Percentiles rank a stretch among this genome's conserved stretches.
phyloP scores from a whole-genome alignment of 2,797 vertebrate species.

The Diplodus sargus region DNA sequence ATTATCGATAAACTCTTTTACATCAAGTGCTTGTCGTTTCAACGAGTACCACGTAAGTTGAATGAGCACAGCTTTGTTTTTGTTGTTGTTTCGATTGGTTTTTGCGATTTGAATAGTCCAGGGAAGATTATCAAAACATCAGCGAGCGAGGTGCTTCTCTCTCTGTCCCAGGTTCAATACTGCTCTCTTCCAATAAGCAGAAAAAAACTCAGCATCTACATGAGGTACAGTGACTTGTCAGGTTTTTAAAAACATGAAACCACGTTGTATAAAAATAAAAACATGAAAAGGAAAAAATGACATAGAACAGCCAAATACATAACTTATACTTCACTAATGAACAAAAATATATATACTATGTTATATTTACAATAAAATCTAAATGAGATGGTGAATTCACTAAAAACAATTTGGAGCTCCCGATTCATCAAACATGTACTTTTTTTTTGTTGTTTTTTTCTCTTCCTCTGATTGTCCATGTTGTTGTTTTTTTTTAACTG shows the following conservation, averaged over 20 bases:
- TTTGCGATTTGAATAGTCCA: slow-evolving; percentile 38
- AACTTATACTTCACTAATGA: slow-evolving; percentile 97
- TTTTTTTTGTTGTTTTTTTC: slow-evolving; percentile 22
- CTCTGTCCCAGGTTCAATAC: slow-evolving; percentile 82
- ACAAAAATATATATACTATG: slow-evolving; percentile 99
- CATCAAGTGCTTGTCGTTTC: slow-evolving; percentile 78
- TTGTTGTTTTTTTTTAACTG: slow-evolving; percentile 79
- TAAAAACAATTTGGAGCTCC: slow-evolving; percentile 86
- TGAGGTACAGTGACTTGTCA: slow-evolving; percentile 93
- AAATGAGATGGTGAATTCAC: slow-evolving; percentile 92
- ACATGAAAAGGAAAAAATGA: slow-evolving; percentile 63
- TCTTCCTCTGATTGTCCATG: slow-evolving; percentile 92
- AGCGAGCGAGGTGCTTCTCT: slow-evolving; percentile 79
- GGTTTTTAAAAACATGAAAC: slow-evolving; percentile 90
- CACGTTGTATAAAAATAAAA: slow-evolving; percentile 83
- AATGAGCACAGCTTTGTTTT: slow-evolving; percentile 30
- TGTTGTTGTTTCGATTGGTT: slow-evolving; percentile 29
- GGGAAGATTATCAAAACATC: slow-evolving; percentile 69
- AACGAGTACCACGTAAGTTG: slow-evolving; percentile 66
- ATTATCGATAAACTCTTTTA: slow-evolving; percentile 44
- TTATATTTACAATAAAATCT: slow-evolving; percentile 97
- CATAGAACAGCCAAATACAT: slow-evolving; percentile 90
- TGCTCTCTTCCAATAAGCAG: slow-evolving; percentile 81
- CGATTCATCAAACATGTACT: slow-evolving; percentile 80
- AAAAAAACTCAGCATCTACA: slow-evolving; percentile 88